Evolutionary conservation across 2,113 vertebrate species (phyloP).

Genomic region (Gorsachius goisagi): DNA sequence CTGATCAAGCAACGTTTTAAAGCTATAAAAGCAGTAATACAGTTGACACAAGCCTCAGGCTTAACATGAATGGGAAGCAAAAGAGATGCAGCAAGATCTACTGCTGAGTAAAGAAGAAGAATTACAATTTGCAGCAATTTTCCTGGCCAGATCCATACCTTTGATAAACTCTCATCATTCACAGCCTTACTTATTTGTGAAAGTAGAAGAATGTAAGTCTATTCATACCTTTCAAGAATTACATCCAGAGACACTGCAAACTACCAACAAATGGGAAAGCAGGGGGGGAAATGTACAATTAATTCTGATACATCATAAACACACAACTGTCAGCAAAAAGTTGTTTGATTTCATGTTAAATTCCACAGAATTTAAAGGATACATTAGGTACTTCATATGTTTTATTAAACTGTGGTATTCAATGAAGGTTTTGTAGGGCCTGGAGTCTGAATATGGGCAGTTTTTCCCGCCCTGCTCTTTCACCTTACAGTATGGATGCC

Average conservation of each 20-base stretch:
- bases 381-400: background rate
- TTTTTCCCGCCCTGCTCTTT: background rate
- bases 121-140: background rate
- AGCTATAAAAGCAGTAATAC: background rate
- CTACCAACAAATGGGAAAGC: background rate
- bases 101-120: background rate
- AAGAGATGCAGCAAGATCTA: background rate
- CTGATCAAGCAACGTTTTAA: background rate
- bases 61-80: background rate
- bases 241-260: background rate
- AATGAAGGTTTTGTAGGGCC: background rate
- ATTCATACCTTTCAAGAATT: background rate
- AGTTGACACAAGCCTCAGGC: background rate
- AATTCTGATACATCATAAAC: background rate
- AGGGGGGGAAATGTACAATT: background rate
- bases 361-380: background rate
- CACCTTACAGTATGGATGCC: background rate
- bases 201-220: background rate
- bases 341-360: background rate
- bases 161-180: background rate
- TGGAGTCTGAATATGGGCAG: background rate
- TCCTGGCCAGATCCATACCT: background rate
- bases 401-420: background rate
- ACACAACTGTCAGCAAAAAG: background rate
- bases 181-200: background rate